Evolutionary conservation across 2,888 invertebrate genomes (phyloP).

Genomic region (Thysanoteuthis rhombus): DNA sequence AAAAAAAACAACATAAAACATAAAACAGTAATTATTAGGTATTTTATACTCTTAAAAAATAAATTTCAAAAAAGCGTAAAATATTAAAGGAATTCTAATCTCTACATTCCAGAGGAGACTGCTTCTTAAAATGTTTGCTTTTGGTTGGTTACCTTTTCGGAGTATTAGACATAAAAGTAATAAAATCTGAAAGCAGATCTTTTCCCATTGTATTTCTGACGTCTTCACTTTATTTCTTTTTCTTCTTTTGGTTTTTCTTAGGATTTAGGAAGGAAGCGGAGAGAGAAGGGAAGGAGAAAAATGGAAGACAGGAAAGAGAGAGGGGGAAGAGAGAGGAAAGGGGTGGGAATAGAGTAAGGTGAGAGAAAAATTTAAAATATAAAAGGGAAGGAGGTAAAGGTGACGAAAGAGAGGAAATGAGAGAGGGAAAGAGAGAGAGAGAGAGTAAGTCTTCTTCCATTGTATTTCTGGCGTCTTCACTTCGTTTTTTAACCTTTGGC

Average conservation of each 20-base stretch:
- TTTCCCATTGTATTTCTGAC: neutral
- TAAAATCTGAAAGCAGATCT: neutral
- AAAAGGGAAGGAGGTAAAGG: too few relatives aligned
- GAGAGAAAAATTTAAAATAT: too few relatives aligned
- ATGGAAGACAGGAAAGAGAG: too few relatives aligned
- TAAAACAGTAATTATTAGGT: neutral
- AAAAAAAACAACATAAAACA: neutral
- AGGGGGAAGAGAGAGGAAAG: too few relatives aligned
- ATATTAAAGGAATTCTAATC: conserved; percentile 12
- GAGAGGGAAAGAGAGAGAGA: too few relatives aligned
- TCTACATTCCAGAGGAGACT: neutral
- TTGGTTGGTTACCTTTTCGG: neutral
- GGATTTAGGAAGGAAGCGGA: too few relatives aligned
- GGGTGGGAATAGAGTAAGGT: too few relatives aligned
- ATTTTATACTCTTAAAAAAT: neutral
- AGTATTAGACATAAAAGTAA: conserved; percentile 12
- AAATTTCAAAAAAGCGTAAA: neutral
- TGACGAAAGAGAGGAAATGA: too few relatives aligned
- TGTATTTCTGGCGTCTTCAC: too few relatives aligned
- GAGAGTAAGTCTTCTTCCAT: too few relatives aligned
- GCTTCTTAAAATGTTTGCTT: neutral
- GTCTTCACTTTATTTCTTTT: neutral
- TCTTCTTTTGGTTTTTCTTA: neutral
- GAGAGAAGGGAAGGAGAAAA: too few relatives aligned
- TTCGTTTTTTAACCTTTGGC: too few relatives aligned